Evolutionary conservation across 2,888 invertebrate genomes (phyloP).

Genomic region (Arenicola marina): DNA sequence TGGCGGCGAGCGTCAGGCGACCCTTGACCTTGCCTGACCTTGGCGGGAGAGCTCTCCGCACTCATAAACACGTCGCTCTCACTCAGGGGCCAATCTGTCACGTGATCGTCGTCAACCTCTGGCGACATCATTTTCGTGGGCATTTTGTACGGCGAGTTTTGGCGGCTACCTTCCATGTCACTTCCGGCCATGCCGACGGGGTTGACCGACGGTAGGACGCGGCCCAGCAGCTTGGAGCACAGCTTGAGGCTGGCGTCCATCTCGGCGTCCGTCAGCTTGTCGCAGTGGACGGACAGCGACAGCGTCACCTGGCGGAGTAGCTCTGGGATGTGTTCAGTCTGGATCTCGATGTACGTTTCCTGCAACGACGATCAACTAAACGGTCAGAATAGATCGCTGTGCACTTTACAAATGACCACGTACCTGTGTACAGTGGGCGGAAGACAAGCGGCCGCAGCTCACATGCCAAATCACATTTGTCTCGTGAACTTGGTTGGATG

Average conservation of each 20-base stretch:
- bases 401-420: no score
- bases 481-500: no score
- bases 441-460: background rate
- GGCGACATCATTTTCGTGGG: background rate
- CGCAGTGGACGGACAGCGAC: slow-evolving; percentile 68
- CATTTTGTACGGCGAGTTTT: background rate
- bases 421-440: no score
- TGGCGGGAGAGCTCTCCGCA: slow-evolving; percentile 19
- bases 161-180: background rate
- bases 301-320: slow-evolving; percentile 73
- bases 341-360: slow-evolving; percentile 78
- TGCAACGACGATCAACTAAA: slow-evolving; percentile 30
- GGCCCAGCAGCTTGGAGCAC: slow-evolving; percentile 75
- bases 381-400: background rate
- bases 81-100: background rate
- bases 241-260: slow-evolving; percentile 71
- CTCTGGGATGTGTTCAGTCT: slow-evolving; percentile 77
- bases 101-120: background rate
- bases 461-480: no score
- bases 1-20: no score
- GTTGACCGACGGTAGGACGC: slow-evolving; percentile 70
- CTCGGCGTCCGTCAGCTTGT: slow-evolving; percentile 67
- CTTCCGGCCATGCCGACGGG: slow-evolving; percentile 17
- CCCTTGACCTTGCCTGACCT: background rate
- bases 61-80: slow-evolving; percentile 23